Evolutionary conservation across 2,888 invertebrate species (phyloP).

Genomic region (Galerucella calmariensis): DNA sequence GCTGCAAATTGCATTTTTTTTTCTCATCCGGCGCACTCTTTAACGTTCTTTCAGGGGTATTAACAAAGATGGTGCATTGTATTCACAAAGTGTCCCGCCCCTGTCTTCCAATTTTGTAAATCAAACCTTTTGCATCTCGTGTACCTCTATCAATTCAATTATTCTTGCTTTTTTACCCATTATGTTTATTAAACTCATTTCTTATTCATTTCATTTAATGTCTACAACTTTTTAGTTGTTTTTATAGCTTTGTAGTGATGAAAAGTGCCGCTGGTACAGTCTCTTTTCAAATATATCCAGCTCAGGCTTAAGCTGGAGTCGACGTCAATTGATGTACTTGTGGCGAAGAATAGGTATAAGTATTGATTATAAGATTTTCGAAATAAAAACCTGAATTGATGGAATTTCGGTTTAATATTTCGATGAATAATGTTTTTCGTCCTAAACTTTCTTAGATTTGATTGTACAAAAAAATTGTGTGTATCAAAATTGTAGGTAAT

Average conservation of each 20-base stretch:
- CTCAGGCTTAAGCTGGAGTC: background rate
- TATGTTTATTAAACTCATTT: conserved; percentile 32
- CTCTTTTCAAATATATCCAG: conserved; percentile 6
- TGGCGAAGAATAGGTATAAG: too few relatives aligned
- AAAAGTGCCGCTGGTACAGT: conserved; percentile 31
- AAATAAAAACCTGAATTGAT: too few relatives aligned
- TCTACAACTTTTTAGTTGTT: conserved; percentile 36
- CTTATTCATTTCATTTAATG: conserved; percentile 34
- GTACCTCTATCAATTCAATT: conserved; percentile 19
- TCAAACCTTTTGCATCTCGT: conserved; percentile 19
- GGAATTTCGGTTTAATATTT: too few relatives aligned
- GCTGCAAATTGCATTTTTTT: background rate
- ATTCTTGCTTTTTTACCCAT: conserved; percentile 26
- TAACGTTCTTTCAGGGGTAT: background rate
- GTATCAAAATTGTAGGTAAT: too few relatives aligned
- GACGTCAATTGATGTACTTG: background rate
- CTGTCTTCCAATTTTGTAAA: conserved; percentile 22
- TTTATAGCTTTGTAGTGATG: conserved; percentile 34
- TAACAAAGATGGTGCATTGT: background rate
- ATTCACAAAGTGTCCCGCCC: conserved; percentile 9
- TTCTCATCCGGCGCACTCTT: background rate
- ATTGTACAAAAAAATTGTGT: too few relatives aligned
- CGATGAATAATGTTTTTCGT: too few relatives aligned
- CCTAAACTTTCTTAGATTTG: too few relatives aligned
- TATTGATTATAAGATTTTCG: too few relatives aligned